Conservation (phyloP, 1,140 invertebrate species). For the Solen grandis region DNA sequence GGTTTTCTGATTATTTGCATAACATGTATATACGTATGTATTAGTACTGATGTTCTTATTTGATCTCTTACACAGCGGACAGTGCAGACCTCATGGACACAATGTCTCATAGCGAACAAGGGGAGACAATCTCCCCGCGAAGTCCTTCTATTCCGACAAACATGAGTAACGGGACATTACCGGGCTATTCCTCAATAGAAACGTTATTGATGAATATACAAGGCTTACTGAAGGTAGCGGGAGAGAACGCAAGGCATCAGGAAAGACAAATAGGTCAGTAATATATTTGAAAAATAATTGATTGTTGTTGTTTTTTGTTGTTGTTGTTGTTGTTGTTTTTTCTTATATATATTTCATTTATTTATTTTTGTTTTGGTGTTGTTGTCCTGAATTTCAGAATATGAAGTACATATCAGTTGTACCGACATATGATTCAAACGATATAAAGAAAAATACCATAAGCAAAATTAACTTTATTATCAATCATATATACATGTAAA, state of each 20-base stretch:
- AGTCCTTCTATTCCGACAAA: slow-evolving; percentile 11
- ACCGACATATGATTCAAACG: too few relatives aligned
- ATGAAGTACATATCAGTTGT: too few relatives aligned
- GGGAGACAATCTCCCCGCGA: slow-evolving; percentile 31
- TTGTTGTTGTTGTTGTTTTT: too few relatives aligned
- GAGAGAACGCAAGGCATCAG: slow-evolving; percentile 50
- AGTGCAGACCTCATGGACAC: slow-evolving; percentile 51
- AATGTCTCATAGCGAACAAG: slow-evolving; percentile 46
- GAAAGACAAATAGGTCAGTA: slow-evolving; percentile 50
- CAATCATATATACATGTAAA: too few relatives aligned
- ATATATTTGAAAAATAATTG: background rate
- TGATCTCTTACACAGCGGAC: slow-evolving; percentile 22
- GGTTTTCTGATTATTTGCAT: too few relatives aligned
- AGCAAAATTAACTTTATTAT: too few relatives aligned
- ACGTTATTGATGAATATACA: slow-evolving; percentile 51
- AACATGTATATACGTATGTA: too few relatives aligned
- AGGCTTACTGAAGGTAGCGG: slow-evolving; percentile 50
- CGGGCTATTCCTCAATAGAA: slow-evolving; percentile 47
- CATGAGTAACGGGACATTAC: slow-evolving; percentile 46
- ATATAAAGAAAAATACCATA: too few relatives aligned
- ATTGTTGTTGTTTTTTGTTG: too few relatives aligned
- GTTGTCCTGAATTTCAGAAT: too few relatives aligned
- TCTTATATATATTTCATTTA: too few relatives aligned
- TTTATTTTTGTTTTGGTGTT: too few relatives aligned
- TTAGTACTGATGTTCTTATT: background rate